Conservation (phyloP, 1,140 invertebrate species). For the Berghia stephanieae region DNA sequence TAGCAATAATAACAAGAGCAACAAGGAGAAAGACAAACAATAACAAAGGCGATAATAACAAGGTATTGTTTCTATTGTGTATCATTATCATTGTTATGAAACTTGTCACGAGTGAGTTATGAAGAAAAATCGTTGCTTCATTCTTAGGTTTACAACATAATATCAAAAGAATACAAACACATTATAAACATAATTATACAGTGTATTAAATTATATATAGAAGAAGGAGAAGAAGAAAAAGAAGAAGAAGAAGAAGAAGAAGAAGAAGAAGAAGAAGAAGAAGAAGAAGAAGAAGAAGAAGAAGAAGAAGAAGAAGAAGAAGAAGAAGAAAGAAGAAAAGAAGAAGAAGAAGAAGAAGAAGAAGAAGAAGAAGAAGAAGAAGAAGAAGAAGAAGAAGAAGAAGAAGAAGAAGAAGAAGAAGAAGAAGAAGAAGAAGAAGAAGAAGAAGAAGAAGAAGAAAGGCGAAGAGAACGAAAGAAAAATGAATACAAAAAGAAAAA, state of each 20-base stretch:
- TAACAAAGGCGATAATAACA: no score
- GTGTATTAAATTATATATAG: no score
- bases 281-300: not conserved
- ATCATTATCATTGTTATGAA: no score
- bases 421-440: not conserved
- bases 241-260: constrained; percentile 12
- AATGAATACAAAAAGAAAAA: not conserved
- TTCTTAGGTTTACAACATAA: no score
- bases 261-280: constrained; percentile 4
- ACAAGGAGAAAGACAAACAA: no score
- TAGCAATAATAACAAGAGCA: no score
- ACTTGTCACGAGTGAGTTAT: no score
- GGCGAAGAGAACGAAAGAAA: not conserved
- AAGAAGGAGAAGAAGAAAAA: constrained; percentile 17
- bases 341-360: not conserved
- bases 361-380: not conserved
- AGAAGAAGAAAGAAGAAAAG: not conserved
- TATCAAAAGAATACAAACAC: no score
- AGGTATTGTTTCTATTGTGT: no score
- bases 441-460: not conserved
- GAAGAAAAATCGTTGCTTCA: no score
- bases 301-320: not conserved
- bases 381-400: not conserved
- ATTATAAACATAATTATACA: no score
- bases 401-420: not conserved